Percentiles rank a stretch among this genome's conserved stretches.
Conservation (phyloP, 2,888 invertebrate genomes). For the Drosophila multiciliata region DNA sequence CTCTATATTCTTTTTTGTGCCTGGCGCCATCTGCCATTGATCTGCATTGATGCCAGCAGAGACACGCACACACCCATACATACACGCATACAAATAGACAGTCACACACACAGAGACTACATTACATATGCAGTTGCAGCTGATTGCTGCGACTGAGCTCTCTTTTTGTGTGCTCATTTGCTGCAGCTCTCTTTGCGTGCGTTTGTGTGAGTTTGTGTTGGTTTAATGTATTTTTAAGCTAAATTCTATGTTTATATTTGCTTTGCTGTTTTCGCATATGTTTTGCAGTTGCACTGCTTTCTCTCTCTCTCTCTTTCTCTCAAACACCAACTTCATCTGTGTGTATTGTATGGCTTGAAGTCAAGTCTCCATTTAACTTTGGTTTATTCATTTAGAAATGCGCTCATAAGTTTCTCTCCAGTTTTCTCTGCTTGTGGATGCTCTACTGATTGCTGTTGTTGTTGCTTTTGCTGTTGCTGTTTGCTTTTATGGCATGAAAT, state of each 20-base stretch:
- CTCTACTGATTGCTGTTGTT: constrained; percentile 18
- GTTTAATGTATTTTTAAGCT: constrained; percentile 81
- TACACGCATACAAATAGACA: constrained; percentile 6
- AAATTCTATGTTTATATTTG: constrained; percentile 80
- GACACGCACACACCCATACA: constrained; percentile 26
- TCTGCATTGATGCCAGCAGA: constrained; percentile 70
- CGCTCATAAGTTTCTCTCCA: constrained; percentile 66
- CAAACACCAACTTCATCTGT: background rate
- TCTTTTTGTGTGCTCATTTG: constrained; percentile 21
- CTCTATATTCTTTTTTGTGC: constrained; percentile 18
- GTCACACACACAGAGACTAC: constrained; percentile 25
- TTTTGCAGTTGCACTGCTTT: constrained; percentile 42
- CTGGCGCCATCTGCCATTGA: constrained; percentile 62
- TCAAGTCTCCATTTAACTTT: constrained; percentile 54
- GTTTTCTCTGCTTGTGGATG: constrained; percentile 40
- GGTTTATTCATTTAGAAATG: constrained; percentile 66
- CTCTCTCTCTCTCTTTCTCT: constrained; percentile 11
- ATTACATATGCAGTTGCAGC: constrained; percentile 68
- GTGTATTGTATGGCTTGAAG: constrained; percentile 10
- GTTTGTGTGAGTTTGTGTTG: constrained; percentile 40
- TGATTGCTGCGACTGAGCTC: constrained; percentile 20
- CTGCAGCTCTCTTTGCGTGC: background rate
- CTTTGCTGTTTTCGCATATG: constrained; percentile 67
- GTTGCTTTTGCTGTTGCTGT: constrained; percentile 22
- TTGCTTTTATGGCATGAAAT: constrained; percentile 71